A percentile compares a stretch with the other conserved stretches of the same genome.
Conservation (phyloP, 2,797 vertebrate genomes). For the Acanthiza pusilla region DNA sequence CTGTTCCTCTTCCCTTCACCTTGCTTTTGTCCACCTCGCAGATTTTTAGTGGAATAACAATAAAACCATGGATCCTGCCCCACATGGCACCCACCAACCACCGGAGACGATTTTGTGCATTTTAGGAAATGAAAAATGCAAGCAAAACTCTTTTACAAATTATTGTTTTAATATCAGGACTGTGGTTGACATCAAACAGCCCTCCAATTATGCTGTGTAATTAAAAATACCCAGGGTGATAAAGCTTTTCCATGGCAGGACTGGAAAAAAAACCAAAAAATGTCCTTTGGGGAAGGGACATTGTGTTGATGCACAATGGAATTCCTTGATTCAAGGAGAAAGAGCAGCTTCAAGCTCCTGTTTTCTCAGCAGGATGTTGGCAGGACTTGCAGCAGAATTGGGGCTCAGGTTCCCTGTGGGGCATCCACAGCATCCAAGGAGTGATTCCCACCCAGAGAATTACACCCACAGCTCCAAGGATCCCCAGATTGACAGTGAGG, state of each 20-base stretch:
- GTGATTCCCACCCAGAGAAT: background rate
- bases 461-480: background rate
- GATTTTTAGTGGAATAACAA: background rate
- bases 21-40: background rate
- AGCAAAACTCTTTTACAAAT: background rate
- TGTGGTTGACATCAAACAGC: background rate
- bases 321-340: background rate
- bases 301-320: background rate
- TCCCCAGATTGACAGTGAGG: rapidly evolving
- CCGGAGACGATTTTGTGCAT: no score
- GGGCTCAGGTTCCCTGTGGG: background rate
- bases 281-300: background rate
- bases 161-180: background rate
- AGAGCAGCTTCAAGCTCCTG: background rate
- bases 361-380: background rate
- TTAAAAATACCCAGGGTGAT: background rate
- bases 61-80: background rate
- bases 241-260: background rate
- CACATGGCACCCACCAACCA: no score
- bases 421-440: background rate
- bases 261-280: background rate
- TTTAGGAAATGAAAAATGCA: background rate
- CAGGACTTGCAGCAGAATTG: background rate
- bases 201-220: background rate
- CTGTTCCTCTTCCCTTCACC: background rate